phyloP scores from a whole-genome alignment of 2,113 vertebrate genomes.

The Cichladusa arquata region DNA sequence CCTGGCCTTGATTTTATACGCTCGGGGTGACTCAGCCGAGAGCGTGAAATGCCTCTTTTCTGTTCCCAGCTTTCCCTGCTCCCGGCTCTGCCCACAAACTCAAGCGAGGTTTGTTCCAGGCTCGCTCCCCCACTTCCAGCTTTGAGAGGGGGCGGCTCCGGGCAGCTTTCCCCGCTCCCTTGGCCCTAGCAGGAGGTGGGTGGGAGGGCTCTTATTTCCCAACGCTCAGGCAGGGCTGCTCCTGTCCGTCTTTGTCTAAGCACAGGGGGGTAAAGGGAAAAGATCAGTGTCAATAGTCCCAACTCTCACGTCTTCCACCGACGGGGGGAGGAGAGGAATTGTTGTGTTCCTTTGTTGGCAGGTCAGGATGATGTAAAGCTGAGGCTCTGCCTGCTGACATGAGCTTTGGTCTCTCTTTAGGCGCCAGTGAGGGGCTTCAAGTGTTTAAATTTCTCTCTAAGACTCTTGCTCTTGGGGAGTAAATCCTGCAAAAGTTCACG shows the following conservation, averaged over 20 bases:
- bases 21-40: slow-evolving; percentile 44
- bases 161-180: neutral
- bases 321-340: neutral
- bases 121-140: slow-evolving; percentile 34
- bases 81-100: slow-evolving; percentile 5
- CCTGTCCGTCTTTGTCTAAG: neutral
- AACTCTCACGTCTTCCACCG: neutral
- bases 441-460: neutral
- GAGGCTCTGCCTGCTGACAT: neutral
- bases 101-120: slow-evolving; percentile 20
- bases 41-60: neutral
- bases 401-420: neutral
- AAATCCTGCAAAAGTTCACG: neutral
- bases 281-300: neutral
- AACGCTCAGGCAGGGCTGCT: neutral
- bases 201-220: slow-evolving; percentile 28
- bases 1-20: slow-evolving; percentile 2
- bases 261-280: neutral
- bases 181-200: neutral
- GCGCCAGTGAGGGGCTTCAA: neutral
- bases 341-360: neutral
- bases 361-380: neutral
- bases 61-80: slow-evolving; percentile 30
- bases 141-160: slow-evolving; percentile 16
- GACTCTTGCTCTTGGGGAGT: neutral